A percentile compares a stretch with the other conserved stretches of the same genome.
These are phyloP conservation scores for Stichopus horrens DNA, from an alignment of 53 echinoderm and acorn worm species.

Conservation along the genomic window DNA sequence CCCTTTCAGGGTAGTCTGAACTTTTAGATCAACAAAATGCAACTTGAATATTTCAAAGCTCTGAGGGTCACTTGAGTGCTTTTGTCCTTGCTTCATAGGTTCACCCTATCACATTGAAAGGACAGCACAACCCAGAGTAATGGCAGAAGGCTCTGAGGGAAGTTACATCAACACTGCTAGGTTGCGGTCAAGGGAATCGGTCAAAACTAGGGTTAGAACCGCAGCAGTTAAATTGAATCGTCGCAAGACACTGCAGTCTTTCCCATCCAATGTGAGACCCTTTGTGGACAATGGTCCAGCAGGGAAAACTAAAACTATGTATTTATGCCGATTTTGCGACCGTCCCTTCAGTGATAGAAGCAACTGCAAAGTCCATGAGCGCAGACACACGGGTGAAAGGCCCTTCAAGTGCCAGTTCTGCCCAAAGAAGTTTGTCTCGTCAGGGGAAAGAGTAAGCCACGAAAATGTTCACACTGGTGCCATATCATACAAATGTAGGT, in stretches of 20 bases:
- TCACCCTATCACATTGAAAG: neutral
- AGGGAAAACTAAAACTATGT: neutral
- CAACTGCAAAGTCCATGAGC: conserved; percentile 34
- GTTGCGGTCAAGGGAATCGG: neutral
- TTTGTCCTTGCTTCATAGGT: conserved; percentile 7
- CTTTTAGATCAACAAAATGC: no score
- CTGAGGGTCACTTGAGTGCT: neutral
- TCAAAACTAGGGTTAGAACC: neutral
- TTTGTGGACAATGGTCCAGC: neutral
- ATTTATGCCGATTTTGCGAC: neutral
- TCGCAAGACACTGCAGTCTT: neutral
- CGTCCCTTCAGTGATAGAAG: neutral
- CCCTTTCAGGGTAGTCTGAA: no score
- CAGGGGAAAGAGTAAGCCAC: conserved; percentile 11
- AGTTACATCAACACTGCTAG: neutral
- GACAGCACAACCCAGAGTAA: neutral
- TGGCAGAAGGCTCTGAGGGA: neutral
- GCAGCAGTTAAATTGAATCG: neutral
- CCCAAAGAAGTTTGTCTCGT: conserved; percentile 20
- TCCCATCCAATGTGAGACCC: neutral
- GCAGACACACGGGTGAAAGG: conserved; percentile 52
- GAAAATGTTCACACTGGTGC: conserved; percentile 49
- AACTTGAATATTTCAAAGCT: no score
- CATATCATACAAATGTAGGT: conserved; percentile 54
- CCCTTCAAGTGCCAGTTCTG: conserved; percentile 50